phyloP scores from a whole-genome alignment of 2,888 invertebrate species.

The Trissoscelio sp. region DNA sequence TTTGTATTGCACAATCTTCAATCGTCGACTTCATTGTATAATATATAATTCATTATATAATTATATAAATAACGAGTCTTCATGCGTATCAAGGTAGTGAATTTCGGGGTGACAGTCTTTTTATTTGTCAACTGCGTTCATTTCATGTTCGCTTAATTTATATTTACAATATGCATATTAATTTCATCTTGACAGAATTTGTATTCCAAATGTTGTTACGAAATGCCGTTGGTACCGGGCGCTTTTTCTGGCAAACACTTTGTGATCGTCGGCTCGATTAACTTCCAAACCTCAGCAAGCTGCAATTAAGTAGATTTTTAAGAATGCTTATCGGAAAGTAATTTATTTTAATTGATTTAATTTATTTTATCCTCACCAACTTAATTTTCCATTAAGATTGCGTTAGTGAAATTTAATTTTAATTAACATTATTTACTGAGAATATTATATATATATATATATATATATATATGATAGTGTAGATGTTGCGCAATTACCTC shows the following conservation, averaged over 20 bases:
- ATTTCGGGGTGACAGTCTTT: slow-evolving; percentile 44
- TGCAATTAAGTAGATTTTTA: slow-evolving; percentile 75
- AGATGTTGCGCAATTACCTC: neutral
- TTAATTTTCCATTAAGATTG: slow-evolving; percentile 17
- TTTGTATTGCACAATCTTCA: slow-evolving; percentile 39
- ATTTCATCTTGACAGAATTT: neutral
- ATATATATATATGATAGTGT: no score
- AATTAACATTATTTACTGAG: no score
- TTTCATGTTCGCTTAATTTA: slow-evolving; percentile 32
- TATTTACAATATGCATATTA: slow-evolving; percentile 47
- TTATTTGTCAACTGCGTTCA: slow-evolving; percentile 33
- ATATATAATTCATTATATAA: slow-evolving; percentile 38
- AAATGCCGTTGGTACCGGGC: slow-evolving; percentile 74
- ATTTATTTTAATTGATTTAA: neutral
- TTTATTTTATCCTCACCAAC: slow-evolving; percentile 14
- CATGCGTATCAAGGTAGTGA: slow-evolving; percentile 14
- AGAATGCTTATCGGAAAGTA: neutral
- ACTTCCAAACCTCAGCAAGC: slow-evolving; percentile 85
- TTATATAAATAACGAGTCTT: slow-evolving; percentile 41
- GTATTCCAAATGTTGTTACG: slow-evolving; percentile 66
- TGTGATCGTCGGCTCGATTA: slow-evolving; percentile 84
- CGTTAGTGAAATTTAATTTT: neutral
- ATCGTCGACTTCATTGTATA: slow-evolving; percentile 2
- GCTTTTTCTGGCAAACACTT: slow-evolving; percentile 84
- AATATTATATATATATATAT: no score